A percentile compares a stretch with the other conserved stretches of the same genome.
Evolutionary conservation across 2,888 invertebrate species (phyloP).

Genomic region (Xestobium rufovillosum): DNA sequence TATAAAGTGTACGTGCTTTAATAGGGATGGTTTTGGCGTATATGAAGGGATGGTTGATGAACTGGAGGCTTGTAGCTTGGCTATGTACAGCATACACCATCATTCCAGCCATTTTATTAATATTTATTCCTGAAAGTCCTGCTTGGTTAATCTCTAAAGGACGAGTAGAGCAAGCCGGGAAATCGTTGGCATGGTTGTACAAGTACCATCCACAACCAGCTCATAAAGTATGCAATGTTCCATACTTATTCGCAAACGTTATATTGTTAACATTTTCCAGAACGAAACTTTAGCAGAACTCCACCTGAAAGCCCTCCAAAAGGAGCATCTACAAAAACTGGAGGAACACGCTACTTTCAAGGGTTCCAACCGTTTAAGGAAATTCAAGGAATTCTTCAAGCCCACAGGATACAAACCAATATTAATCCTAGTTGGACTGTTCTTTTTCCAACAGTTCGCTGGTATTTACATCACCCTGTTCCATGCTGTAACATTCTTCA

Average conservation of each 20-base stretch:
- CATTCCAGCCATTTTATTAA: slow-evolving; percentile 45
- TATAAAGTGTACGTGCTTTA: no score
- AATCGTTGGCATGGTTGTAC: slow-evolving; percentile 46
- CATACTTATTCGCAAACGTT: slow-evolving; percentile 1
- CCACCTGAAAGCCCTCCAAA: slow-evolving; percentile 46
- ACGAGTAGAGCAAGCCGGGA: slow-evolving; percentile 47
- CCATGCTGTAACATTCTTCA: slow-evolving; percentile 50
- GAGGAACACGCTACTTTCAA: slow-evolving; percentile 37
- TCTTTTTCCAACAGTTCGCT: slow-evolving; percentile 53
- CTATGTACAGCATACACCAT: slow-evolving; percentile 47
- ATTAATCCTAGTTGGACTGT: slow-evolving; percentile 47
- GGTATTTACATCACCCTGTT: slow-evolving; percentile 56
- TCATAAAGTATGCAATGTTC: slow-evolving; percentile 35
- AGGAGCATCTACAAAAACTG: slow-evolving; percentile 47
- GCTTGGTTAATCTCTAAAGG: slow-evolving; percentile 53
- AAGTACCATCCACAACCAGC: slow-evolving; percentile 43
- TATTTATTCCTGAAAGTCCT: slow-evolving; percentile 53
- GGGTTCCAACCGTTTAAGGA: slow-evolving; percentile 35
- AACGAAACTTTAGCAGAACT: slow-evolving; percentile 45
- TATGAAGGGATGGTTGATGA: slow-evolving; percentile 47
- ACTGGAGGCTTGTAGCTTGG: slow-evolving; percentile 53
- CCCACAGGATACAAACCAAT: slow-evolving; percentile 55
- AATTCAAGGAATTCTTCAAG: slow-evolving; percentile 43
- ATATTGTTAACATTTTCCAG: slow-evolving; percentile 27
- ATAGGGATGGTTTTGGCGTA: slow-evolving; percentile 52